A percentile compares a stretch with the other conserved stretches of the same genome.
Evolutionary conservation across 2,797 vertebrate genomes (phyloP).

Genomic region (Harpagifer antarcticus): DNA sequence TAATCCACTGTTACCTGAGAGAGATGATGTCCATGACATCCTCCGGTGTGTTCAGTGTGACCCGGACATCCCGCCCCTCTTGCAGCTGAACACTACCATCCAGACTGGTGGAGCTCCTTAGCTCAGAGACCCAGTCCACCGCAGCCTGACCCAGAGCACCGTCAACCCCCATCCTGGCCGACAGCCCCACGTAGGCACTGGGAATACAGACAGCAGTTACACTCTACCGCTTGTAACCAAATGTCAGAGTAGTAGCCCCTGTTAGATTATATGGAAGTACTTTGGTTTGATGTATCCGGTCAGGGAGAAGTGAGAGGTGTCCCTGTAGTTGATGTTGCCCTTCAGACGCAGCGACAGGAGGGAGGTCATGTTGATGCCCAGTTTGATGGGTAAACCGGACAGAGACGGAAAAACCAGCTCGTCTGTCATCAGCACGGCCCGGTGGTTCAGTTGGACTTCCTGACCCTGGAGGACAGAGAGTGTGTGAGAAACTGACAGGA

Average conservation of each 20-base stretch:
- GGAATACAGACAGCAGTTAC: conserved; percentile 33
- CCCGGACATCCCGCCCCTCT: conserved; percentile 87
- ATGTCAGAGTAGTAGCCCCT: not conserved
- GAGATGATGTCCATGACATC: conserved; percentile 88
- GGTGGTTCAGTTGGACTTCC: conserved; percentile 87
- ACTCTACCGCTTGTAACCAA: not conserved
- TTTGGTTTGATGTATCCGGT: conserved; percentile 89
- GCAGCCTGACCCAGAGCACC: conserved; percentile 85
- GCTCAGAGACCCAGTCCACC: conserved; percentile 85
- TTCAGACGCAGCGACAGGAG: conserved; percentile 84
- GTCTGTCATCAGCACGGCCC: conserved; percentile 83
- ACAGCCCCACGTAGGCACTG: conserved; percentile 86
- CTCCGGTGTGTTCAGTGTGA: conserved; percentile 89
- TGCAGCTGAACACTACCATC: conserved; percentile 88
- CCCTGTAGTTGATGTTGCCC: conserved; percentile 85
- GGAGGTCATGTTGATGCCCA: conserved; percentile 87
- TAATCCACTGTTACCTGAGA: conserved; percentile 79
- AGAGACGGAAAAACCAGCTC: conserved; percentile 87
- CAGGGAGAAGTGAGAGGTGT: conserved; percentile 86
- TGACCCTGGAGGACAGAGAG: conserved; percentile 83
- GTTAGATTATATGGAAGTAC: conserved; percentile 65
- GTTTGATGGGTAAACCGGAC: conserved; percentile 88
- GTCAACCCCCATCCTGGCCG: conserved; percentile 85
- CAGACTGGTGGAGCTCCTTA: conserved; percentile 85
- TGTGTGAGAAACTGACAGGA: not conserved